Conservation (phyloP, 2,113 vertebrate genomes). For the Taurulus bubalis region DNA sequence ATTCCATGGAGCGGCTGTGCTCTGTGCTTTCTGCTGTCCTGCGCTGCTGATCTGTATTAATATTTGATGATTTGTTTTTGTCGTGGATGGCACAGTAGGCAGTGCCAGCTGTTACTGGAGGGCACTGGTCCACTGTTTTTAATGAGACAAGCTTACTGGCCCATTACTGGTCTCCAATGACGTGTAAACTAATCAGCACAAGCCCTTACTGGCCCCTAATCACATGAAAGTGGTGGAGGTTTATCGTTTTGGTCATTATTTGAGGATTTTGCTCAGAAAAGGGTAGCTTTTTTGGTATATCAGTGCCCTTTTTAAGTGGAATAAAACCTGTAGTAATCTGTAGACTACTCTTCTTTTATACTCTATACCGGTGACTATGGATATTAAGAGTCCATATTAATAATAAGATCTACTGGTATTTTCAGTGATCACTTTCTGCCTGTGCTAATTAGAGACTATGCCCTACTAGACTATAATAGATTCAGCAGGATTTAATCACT, state of each 20-base stretch:
- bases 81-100: conserved; percentile 33
- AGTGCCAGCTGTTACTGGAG: conserved; percentile 67
- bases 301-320: neutral
- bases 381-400: conserved; percentile 34
- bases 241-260: conserved; percentile 37
- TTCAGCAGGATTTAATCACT: conserved; percentile 35
- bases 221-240: conserved; percentile 50
- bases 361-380: conserved; percentile 15
- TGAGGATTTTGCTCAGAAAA: conserved; percentile 28
- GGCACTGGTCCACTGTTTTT: conserved; percentile 70
- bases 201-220: conserved; percentile 61
- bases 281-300: conserved; percentile 24
- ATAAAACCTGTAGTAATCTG: conserved; percentile 14
- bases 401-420: conserved; percentile 22
- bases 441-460: conserved; percentile 28
- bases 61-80: conserved; percentile 71
- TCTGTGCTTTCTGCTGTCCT: conserved; percentile 32
- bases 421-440: conserved; percentile 24
- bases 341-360: neutral
- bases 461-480: conserved; percentile 15
- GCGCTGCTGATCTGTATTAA: conserved; percentile 54
- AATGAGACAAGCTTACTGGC: conserved; percentile 71
- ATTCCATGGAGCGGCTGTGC: conserved; percentile 39
- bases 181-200: conserved; percentile 66
- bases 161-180: conserved; percentile 74